Percentiles rank a stretch among this genome's conserved stretches.
Conservation (phyloP, 2,888 invertebrate genomes). For the Melieria crassipennis region DNA sequence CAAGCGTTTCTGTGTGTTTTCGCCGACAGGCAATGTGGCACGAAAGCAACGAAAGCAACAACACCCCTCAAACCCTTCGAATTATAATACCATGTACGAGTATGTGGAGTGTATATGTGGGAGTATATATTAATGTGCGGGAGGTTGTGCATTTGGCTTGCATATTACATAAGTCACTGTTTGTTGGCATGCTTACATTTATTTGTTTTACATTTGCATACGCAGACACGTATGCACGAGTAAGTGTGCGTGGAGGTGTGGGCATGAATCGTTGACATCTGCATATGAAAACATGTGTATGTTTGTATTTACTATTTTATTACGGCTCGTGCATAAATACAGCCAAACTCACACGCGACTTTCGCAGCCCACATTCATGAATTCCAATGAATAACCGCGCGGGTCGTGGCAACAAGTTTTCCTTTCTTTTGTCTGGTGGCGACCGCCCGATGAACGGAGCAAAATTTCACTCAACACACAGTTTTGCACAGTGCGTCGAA, state of each 20-base stretch:
- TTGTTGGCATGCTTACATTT: constrained; percentile 6
- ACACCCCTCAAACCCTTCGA: no score
- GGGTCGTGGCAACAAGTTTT: constrained; percentile 15
- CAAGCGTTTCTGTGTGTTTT: neutral
- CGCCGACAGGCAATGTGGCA: constrained; percentile 48
- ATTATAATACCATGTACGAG: no score
- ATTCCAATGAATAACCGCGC: constrained; percentile 25
- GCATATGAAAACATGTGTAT: neutral
- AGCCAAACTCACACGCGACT: constrained; percentile 18
- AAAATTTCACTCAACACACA: no score
- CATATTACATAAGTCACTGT: neutral
- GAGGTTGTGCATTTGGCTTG: neutral
- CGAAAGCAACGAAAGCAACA: neutral
- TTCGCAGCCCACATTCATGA: constrained; percentile 26
- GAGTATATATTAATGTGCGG: neutral
- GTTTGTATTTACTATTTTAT: neutral
- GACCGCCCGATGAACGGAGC: no score
- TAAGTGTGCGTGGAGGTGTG: neutral
- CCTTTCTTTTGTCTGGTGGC: no score
- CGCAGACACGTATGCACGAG: neutral
- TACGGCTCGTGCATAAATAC: neutral
- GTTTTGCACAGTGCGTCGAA: no score
- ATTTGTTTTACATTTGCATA: constrained; percentile 3
- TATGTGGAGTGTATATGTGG: neutral
- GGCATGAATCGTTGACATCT: neutral